Base-by-base conservation (phyloP, 2,113 vertebrate genomes). In the Tretioscincus oriximinensis region DNA sequence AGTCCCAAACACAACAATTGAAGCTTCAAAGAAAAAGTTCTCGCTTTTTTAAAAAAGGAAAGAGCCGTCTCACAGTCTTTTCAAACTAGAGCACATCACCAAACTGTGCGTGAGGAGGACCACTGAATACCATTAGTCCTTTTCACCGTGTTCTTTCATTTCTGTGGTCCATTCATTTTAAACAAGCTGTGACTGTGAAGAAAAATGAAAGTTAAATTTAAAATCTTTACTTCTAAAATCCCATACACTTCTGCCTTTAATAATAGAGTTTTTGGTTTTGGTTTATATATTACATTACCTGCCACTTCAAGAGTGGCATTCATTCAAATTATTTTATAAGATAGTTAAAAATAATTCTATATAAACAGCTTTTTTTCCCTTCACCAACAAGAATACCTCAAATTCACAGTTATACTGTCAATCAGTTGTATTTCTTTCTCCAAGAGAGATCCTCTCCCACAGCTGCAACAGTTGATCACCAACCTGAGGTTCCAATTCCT, bases 401-500 rank as follows among this genome's bases (percentile, higher is more conserved):
- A 61, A 18, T n/a, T 58, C 81, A 31, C 78, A 18, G 58, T 2
- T 71, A 65, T 74, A 80, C 66, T 73, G 61, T 95, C 84, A 94
- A 24, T 93, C 89, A 81, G 84, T 41, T 86, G 86, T 61, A 11
- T 24, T 87, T 92, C 91, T 93, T 65, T 91, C 92, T 87, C 89
- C 75, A 70, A 89, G 6, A 70, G 92, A 89, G 90, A 93, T 84
- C 69, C 22, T 85, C 54, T 97, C 96, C 98, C 98, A 99, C 80
- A 98, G 93, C 70, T 95, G 92, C 67, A 98, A 81, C 85, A 99
- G 91, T 86, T 97, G 96, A 78, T 95, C 93, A 77, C 97, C 98
- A 84, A 96, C 93, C 76, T 96, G 96, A 10, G 97, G 95, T 86
- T 98, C 97, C 82, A 99, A 88, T 84, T 99, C 98, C 97, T 99